Conservation (phyloP, 2,113 vertebrate species). For the Chaetura pelagica region DNA sequence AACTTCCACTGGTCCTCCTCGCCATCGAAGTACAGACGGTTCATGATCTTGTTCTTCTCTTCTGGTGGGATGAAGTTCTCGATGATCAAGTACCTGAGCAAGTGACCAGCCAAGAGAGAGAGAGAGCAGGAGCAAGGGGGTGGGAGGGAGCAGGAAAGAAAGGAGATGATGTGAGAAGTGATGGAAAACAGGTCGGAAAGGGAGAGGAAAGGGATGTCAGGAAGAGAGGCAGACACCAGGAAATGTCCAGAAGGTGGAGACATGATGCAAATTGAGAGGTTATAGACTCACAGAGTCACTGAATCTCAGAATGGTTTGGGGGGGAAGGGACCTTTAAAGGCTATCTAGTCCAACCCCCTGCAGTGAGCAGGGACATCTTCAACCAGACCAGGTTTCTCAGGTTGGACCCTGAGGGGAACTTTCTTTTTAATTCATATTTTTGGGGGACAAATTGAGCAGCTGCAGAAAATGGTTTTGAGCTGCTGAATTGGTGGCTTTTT, state of each 20-base stretch:
- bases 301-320: too few relatives aligned
- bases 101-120: neutral
- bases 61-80: slow-evolving; percentile 97
- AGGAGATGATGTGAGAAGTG: neutral
- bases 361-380: too few relatives aligned
- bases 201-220: neutral
- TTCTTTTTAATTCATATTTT: neutral
- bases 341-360: too few relatives aligned
- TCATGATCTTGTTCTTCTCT: slow-evolving; percentile 97
- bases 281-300: neutral
- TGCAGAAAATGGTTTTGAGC: accelerated
- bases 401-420: too few relatives aligned
- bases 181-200: neutral
- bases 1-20: slow-evolving; percentile 97
- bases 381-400: too few relatives aligned
- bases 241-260: neutral
- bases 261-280: neutral
- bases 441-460: neutral
- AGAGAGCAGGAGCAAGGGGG: accelerated
- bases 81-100: slow-evolving; percentile 90
- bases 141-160: neutral
- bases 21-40: slow-evolving; percentile 89
- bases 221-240: neutral
- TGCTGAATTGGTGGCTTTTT: neutral
- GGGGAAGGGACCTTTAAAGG: too few relatives aligned